Evolutionary conservation across 2,888 invertebrate genomes (phyloP), one percentile per base, ranked within the genome.

Genomic region (Eilema griseolum): DNA sequence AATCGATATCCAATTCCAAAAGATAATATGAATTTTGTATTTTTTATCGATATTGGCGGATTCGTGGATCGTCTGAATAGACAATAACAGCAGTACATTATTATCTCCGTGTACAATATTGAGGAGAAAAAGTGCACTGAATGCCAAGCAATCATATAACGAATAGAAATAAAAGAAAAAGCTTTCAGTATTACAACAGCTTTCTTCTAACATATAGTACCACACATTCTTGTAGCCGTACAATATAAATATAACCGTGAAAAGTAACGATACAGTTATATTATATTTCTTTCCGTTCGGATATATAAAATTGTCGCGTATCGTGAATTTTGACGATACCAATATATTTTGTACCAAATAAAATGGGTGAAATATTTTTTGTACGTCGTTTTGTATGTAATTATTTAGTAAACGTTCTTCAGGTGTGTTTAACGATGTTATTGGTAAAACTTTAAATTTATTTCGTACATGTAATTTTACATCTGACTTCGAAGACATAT

Each of bases 1-100:
- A 41, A 20, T 59, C 2, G 23, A 62, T 2, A 70, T 16, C 78
- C 75, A 75, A 59, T 69, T 69, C n/a, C 37, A 62, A 41, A 62
- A 28, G 23, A 63, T 41, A 16, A 63, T 24, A 20, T 11, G n/a
- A 10, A 5, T n/a, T 23, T 28, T 63, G 28, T 41, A 10, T 24
- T 41, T 59, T 57, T 41, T 24, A 28, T 26, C 59, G 10, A 69
- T 23, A 24, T 37, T 60, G 20, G 63, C n/a, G 7, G 41, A 23
- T 0, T 64, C 41, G 37, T 69, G 62, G 14, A 68, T 61, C 1
- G 4, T 52, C 31, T 46, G 33, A 33, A 68, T 61, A 28, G 0
- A 56, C 12, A 68, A 23, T 24, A 68, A 31, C 2, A 68, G 23
- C 14, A 12, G 11, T 11, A 68, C 56, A 24, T 68, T 33, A 14